Evolutionary conservation across 2,888 invertebrate genomes (phyloP).

Genomic region (Diarsia brunnea): DNA sequence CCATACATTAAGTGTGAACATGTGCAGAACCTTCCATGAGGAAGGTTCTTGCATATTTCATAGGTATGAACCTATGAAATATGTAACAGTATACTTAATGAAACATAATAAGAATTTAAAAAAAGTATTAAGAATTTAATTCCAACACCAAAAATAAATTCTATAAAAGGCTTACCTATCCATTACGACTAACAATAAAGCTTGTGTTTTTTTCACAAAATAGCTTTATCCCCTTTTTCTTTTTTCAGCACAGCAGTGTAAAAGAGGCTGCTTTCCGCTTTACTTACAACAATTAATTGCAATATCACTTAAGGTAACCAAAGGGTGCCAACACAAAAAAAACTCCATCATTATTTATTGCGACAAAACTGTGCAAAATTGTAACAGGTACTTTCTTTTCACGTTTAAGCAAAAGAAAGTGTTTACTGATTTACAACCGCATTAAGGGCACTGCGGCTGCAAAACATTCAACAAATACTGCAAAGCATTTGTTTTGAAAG

Average conservation of each 20-base stretch:
- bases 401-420: slow-evolving; percentile 79
- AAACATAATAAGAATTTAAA: no score
- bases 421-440: slow-evolving; percentile 86
- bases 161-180: not conserved
- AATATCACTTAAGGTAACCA: slow-evolving; percentile 61
- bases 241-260: slow-evolving; percentile 8
- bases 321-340: slow-evolving; percentile 63
- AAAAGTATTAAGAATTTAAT: no score
- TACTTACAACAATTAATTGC: slow-evolving; percentile 60
- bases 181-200: slow-evolving; percentile 4
- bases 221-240: slow-evolving; percentile 10
- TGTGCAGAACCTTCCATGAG: no score
- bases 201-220: slow-evolving; percentile 15
- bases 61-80: no score
- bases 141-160: no score
- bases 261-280: slow-evolving; percentile 45
- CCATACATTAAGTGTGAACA: no score
- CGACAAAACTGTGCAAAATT: slow-evolving; percentile 77
- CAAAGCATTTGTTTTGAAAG: slow-evolving; percentile 55
- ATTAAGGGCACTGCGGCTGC: slow-evolving; percentile 77
- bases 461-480: slow-evolving; percentile 81
- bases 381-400: slow-evolving; percentile 84
- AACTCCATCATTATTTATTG: slow-evolving; percentile 56
- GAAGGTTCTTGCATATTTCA: no score
- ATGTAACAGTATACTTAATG: no score